These are phyloP conservation scores for Trissoscelio sp. DNA, from an alignment of 2,888 invertebrate genomes.

Conservation along the genomic window DNA sequence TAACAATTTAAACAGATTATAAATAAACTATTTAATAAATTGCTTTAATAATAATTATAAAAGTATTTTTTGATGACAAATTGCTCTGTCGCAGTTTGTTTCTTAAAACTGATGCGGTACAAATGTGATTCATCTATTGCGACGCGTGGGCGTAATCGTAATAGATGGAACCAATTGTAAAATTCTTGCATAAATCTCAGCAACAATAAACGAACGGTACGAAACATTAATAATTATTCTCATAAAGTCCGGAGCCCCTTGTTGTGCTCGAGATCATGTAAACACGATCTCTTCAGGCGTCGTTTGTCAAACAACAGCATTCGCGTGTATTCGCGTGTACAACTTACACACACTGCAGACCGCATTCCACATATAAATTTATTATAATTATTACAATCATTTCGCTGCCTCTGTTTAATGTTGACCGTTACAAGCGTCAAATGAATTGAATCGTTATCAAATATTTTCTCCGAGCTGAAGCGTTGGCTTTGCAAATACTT, in stretches of 20 bases:
- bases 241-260: conserved; percentile 24
- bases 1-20: too few species aligned
- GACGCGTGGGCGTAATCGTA: conserved; percentile 42
- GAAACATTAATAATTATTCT: conserved; percentile 47
- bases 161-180: conserved; percentile 43
- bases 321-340: not conserved
- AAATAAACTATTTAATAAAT: too few species aligned
- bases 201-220: conserved; percentile 49
- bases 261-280: conserved; percentile 36
- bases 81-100: conserved; percentile 11
- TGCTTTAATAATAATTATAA: not conserved
- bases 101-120: not conserved
- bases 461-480: not conserved
- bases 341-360: not conserved
- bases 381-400: conserved; percentile 32
- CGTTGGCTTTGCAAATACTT: not conserved
- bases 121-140: conserved; percentile 38
- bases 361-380: conserved; percentile 30
- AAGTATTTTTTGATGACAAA: not conserved
- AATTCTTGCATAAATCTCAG: conserved; percentile 54
- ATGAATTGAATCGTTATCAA: not conserved
- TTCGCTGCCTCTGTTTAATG: conserved; percentile 17
- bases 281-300: conserved; percentile 43
- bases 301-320: conserved; percentile 46
- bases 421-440: not conserved